Evolutionary conservation across 1,140 invertebrate species (phyloP), one percentile per base, ranked within the genome.

Genomic region (Cyphomyrmex costatus): DNA sequence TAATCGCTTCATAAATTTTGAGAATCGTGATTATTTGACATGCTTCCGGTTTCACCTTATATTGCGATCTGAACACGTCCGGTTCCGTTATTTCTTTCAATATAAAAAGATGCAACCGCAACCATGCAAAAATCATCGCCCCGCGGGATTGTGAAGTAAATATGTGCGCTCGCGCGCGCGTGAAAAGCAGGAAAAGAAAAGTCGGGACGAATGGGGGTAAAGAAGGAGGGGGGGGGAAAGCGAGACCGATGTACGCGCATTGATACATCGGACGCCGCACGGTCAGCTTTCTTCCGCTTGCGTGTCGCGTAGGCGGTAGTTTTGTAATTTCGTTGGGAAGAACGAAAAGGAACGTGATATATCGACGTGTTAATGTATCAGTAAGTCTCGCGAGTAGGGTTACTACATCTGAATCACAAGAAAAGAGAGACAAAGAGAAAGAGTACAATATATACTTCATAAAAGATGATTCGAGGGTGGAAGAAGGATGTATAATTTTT

Each of bases 161-260:
- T 46, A 60, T 21, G 19, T 3, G 30, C 27, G 27, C 36, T 24
- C 42, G 76, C 30, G 60, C 56, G 36, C 19, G 58, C 76, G 27
- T 85, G 63, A 63, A 85, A 68, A 79, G 53, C 61, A 36, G 84
- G 63, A 85, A 85, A 85, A 80, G 49, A 80, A 60, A 85, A 80
- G 76, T 68, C 84, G 61, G 63, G 30, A 56, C 8, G 33, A 71
- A n/a, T 46, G 14, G 3, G 5, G 33, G 4, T 6, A 3, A 46
- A 10, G 24, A 6, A 21, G 76, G 4, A 24, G 14, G 10, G 24
- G 30, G n/a, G n/a, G n/a, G n/a, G 79, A 83, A 83, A 83, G 79
- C 53, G 79, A 83, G 53, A 30, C 27, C 53, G 51, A 58, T n/a
- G n/a, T 33, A 68, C 27, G 77, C 42, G 49, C 76, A 33, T 63